phyloP scores from a whole-genome alignment of 1,140 invertebrate species.

The Pollicipes pollicipes region DNA sequence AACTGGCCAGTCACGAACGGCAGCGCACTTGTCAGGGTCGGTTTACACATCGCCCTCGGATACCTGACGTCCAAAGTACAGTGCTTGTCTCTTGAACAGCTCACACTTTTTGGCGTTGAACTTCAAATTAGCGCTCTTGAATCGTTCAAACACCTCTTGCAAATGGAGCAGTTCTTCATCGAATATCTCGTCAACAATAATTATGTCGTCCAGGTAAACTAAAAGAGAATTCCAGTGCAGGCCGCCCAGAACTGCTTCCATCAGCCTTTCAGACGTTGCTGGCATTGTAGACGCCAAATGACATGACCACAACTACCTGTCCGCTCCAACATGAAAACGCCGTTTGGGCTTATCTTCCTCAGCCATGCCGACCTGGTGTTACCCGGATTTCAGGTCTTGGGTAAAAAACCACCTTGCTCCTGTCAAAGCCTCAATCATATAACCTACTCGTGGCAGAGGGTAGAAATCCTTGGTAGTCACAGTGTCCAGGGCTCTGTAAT shows the following conservation, averaged over 20 bases:
- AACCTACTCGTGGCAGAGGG: conserved; percentile 14
- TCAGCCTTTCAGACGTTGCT: background rate
- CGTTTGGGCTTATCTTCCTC: conserved; percentile 11
- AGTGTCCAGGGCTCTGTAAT: conserved; percentile 6
- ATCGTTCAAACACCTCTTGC: conserved; percentile 6
- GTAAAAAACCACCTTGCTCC: conserved; percentile 14
- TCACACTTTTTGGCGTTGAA: conserved; percentile 11
- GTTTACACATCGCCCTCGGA: background rate
- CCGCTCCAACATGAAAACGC: conserved; percentile 8
- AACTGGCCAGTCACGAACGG: background rate
- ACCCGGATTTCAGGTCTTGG: conserved; percentile 12
- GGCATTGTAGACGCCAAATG: background rate
- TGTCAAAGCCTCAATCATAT: conserved; percentile 12
- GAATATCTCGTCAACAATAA: background rate
- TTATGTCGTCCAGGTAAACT: background rate
- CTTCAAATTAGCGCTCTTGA: conserved; percentile 11
- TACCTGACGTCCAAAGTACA: background rate
- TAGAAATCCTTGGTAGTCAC: conserved; percentile 11
- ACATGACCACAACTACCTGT: background rate
- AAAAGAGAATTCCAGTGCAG: conserved; percentile 4
- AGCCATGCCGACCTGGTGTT: conserved; percentile 15
- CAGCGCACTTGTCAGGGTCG: background rate
- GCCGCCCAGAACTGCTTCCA: background rate
- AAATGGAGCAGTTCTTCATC: background rate
- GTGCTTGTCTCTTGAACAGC: conserved; percentile 10